These are phyloP conservation scores for Echinops telfairi DNA, from an alignment of 2,113 vertebrate species.

Conservation along the genomic window DNA sequence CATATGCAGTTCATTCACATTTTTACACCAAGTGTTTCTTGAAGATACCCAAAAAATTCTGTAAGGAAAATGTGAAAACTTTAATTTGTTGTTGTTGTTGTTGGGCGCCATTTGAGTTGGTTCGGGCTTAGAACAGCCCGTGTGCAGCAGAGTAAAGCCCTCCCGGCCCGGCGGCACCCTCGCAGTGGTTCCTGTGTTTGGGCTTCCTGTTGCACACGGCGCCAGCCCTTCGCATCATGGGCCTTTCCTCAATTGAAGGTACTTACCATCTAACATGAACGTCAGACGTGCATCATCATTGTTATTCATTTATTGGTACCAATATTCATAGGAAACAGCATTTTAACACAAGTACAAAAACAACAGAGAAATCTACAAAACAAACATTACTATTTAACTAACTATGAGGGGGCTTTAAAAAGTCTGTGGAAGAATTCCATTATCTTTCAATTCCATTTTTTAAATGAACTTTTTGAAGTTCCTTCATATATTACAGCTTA, in stretches of 20 bases:
- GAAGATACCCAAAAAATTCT: background rate
- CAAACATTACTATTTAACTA: slow-evolving; percentile 46
- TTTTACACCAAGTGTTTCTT: slow-evolving; percentile 12
- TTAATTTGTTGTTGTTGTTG: background rate
- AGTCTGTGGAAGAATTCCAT: too few species aligned
- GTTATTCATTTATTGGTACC: slow-evolving; percentile 45
- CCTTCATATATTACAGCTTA: slow-evolving; percentile 40
- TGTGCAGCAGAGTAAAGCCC: too few species aligned
- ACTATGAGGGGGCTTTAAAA: background rate
- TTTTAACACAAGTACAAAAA: slow-evolving; percentile 57
- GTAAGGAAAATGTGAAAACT: slow-evolving; percentile 26
- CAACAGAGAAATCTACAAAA: slow-evolving; percentile 43
- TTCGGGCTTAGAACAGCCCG: too few species aligned
- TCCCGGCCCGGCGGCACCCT: too few species aligned
- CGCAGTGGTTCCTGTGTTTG: too few species aligned
- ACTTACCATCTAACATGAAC: too few species aligned
- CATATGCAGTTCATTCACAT: background rate
- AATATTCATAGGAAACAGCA: slow-evolving; percentile 12
- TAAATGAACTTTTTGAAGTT: too few species aligned
- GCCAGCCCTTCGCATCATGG: too few species aligned
- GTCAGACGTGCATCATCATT: background rate
- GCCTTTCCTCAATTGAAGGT: too few species aligned
- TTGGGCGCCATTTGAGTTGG: too few species aligned
- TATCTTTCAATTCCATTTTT: too few species aligned
- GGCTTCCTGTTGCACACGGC: too few species aligned